These are phyloP conservation scores for Coturnix japonica DNA, from an alignment of 2,113 vertebrate genomes.

Conservation along the genomic window DNA sequence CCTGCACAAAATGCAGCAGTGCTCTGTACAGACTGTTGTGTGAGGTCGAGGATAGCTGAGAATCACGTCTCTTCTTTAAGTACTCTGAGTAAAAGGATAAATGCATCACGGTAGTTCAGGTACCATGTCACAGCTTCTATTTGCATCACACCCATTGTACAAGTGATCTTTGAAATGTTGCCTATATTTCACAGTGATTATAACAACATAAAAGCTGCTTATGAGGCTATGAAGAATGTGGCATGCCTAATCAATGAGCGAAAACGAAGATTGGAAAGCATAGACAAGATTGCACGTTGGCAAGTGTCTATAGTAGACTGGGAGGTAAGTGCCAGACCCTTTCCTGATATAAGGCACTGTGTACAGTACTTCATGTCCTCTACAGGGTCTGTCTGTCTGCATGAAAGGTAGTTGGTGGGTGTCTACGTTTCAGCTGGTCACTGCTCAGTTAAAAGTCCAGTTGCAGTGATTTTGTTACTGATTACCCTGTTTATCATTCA, in stretches of 20 bases:
- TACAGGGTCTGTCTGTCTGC: background rate
- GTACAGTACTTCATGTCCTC: background rate
- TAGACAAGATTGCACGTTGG: conserved; percentile 97
- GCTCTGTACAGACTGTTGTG: background rate
- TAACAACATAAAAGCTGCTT: conserved; percentile 86
- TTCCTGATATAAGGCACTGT: conserved; percentile 30
- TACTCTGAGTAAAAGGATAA: background rate
- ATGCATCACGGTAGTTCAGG: background rate
- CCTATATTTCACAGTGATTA: conserved; percentile 85
- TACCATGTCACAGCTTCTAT: background rate
- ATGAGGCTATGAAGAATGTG: conserved; percentile 96
- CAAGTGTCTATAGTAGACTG: conserved; percentile 95
- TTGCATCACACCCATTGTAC: background rate
- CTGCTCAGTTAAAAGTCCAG: conserved; percentile 22
- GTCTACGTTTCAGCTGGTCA: background rate
- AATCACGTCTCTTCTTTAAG: background rate
- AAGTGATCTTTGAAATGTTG: background rate
- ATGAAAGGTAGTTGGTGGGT: background rate
- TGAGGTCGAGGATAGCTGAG: background rate
- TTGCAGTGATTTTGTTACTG: background rate
- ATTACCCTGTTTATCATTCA: background rate
- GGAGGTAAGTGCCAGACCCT: conserved; percentile 85
- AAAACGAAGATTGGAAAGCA: conserved; percentile 92
- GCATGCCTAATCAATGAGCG: conserved; percentile 97
- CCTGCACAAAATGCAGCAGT: background rate